Evolutionary conservation across 2,888 invertebrate species (phyloP).

Genomic region (Monochamus alternatus): DNA sequence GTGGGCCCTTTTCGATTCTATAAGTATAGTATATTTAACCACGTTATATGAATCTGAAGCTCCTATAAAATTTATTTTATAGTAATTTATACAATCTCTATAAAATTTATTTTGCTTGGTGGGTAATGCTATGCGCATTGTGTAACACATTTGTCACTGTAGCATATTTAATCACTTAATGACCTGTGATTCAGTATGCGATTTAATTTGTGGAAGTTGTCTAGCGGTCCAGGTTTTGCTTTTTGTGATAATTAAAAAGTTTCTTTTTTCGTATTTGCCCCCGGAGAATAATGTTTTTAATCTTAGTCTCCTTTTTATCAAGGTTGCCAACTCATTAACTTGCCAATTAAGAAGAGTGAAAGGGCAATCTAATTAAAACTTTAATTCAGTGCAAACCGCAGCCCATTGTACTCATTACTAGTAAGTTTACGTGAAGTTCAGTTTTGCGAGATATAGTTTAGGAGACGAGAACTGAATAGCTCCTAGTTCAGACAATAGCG

Average conservation of each 20-base stretch:
- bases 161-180: no score
- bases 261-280: not conserved
- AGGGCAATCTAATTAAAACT: conserved; percentile 5
- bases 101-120: no score
- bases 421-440: not conserved
- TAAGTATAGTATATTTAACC: no score
- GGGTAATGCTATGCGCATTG: no score
- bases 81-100: no score
- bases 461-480: no score
- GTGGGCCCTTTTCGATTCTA: no score
- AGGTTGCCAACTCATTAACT: not conserved
- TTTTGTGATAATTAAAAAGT: not conserved
- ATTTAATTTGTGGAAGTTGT: not conserved
- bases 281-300: not conserved
- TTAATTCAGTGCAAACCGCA: not conserved
- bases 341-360: not conserved
- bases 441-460: not conserved
- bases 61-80: no score
- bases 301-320: not conserved
- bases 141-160: no score
- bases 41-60: no score
- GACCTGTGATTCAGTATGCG: no score
- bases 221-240: not conserved
- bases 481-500: no score
- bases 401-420: not conserved